Base-by-base conservation (phyloP, 2,797 vertebrate species). In the Sorex maritimensis region DNA sequence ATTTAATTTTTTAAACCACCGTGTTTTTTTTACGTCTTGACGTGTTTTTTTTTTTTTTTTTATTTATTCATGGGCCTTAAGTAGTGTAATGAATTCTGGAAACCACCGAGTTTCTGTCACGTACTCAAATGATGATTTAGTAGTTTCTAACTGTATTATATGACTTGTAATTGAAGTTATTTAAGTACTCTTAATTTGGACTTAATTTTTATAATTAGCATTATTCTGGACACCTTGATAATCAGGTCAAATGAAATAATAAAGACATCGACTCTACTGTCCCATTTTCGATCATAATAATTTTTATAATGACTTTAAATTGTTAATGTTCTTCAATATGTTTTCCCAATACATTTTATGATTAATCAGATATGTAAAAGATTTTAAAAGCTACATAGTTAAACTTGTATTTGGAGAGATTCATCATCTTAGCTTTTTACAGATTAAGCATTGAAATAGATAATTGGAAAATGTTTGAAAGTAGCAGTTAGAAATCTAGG, bases 181-280 rank as follows among this genome's bases (percentile, higher is more conserved):
- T 13, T 24, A 75, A 34, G 5, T 92, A 72, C 75, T 83, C 10
- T 74, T 26, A 68, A 23, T 82, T 0, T 17, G 91, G 14, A 73
- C 46, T 30, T 81, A 72, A 71, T 91, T 85, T 78, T 67, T 91
- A 38, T 91, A 79, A 74, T 95, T 79, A 78, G 17, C 10, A 86
- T 86, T 44, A 44, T 85, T 23, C 4, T 85, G 12, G 52, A 81
- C 7, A 30, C 11, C 71, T 41, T 74, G 23, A 87, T 95, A 80
- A 17, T 17, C 17, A 55, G 17, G 41, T 38, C 21, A 81, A 86
- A 24, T 88, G 11, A 28, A 55, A 69, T 81, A 75, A 87, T 73
- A 26, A 3, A 46, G 12, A 74, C 84, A 67, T 41, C 71, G 8
- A 52, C 95, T 94, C 80, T 90, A 28, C 49, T 68, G 38, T 94